Evolutionary conservation across 2,888 invertebrate genomes (phyloP), one percentile per base, ranked within the genome.

Genomic region (Urechis unicinctus): DNA sequence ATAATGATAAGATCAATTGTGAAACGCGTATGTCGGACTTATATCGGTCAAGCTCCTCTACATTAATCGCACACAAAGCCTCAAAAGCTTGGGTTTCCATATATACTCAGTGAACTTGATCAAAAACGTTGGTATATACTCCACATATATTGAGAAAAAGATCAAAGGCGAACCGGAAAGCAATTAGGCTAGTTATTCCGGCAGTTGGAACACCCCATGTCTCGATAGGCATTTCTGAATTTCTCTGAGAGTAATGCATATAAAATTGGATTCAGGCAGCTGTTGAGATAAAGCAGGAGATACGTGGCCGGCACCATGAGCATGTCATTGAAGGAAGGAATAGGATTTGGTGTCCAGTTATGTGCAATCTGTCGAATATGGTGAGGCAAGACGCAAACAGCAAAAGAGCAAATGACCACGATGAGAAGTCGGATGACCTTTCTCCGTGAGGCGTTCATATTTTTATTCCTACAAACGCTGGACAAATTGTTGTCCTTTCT

Each of bases 341-440:
- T 13, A 25, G 22, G 25, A 2, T 86, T 85, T 70, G 88, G 87
- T 73, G 63, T 50, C 88, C 88, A 90, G 77, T 88, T 87, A 73
- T 88, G 88, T 87, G 90, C 89, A 83, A 90, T 85, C 13, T 68
- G 57, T n/a, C 68, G 62, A 43, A 73, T 88, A 79, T 93, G 92
- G 79, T 89, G 88, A 0, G 93, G 93, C 60, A 93, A 80, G 77
- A 92, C 91, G 80, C 92, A 91, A 41, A 91, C 73, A 21, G 91
- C 91, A 78, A 93, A 94, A 52, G 89, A 87, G 63, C 89, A 82
- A 49, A 93, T 91, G 49, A 94, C 88, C 29, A 89, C 87, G 60
- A 93, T 88, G 65, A 93, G 83, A 85, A 94, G 88, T 61, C 89
- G 85, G 64, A 93, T 89, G 50, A 93, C 92, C 49, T 89, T 88